Evolutionary conservation across 2,797 vertebrate genomes (phyloP), one percentile per base, ranked within the genome.

Genomic region (Sylvilagus floridanus): DNA sequence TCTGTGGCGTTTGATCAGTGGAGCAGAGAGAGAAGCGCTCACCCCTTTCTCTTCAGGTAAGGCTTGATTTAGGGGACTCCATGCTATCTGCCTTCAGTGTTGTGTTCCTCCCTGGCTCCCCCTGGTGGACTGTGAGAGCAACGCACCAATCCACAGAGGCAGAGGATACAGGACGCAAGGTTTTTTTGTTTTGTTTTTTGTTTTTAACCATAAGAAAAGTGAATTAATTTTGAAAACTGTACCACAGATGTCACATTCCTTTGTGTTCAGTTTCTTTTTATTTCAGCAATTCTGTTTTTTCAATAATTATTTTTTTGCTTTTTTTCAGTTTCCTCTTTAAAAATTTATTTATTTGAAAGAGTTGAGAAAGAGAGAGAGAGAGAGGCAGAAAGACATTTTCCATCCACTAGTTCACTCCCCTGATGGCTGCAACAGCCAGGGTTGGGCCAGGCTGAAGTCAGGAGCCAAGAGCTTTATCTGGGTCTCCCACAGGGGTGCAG

Each of bases 201-300:
- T 37, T 37, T 37, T 10, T 28, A 24, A 89, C 1, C 30, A 76
- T 26, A 83, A 88, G 17, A 87, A 94, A 26, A 57, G 42, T 75
- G 16, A 69, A 69, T 88, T 89, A 65, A 60, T 77, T 88, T 93
- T 96, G 76, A 47, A 95, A 30, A 77, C 62, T 52, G 22, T 87
- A n/a, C 50, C 35, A 72, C 54, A 82, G 32, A 60, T 88, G 57
- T 62, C 35, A 71, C 16, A 91, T 54, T 69, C 8, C 8, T 85
- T 82, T 63, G 50, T 90, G 82, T 47, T 95, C 42, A 85, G 42
- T 75, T 94, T 68, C 11, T 72, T 79, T 84, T 76, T 63, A 68
- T 62, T 60, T 78, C 63, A 91, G 60, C 32, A 42, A 88, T 76
- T 90, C 26, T 82, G 24, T 84, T 90, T 90, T 88, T 79, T 47